Evolutionary conservation across 2,888 invertebrate species (phyloP), one percentile per base, ranked within the genome.

Genomic region (Pocota personata): DNA sequence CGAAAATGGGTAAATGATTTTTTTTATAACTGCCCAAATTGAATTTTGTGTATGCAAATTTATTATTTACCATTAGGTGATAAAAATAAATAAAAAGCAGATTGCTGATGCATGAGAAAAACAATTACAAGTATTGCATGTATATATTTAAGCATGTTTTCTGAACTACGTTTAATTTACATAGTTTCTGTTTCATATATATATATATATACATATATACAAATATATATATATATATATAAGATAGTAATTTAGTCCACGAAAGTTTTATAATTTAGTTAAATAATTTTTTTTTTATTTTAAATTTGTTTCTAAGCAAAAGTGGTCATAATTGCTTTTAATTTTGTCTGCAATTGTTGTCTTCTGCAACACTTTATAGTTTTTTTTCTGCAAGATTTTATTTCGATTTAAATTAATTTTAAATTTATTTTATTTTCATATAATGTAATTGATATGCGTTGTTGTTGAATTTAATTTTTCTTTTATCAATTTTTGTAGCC

Each of bases 371-470:
- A 62, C 6, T 30, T 2, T 19, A 46, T 19, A 27, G 64, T 16
- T 55, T 21, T 55, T n/a, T 32, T 14, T 37, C 52, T 19, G 52
- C 35, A 21, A 50, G 16, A 67, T 52, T 27, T 69, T 24, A 16
- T 43, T 16, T 69, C 8, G 16, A 43, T 64, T 30, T 21, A 46
- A 21, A 10, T 16, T 55, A 8, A n/a, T 30, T 50, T 32, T 24
- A 46, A 16, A 7, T 24, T 24, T 67, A 3, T 24, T 71, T 72
- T 50, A n/a, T 24, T 35, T 69, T 55, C 57, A 62, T 40, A 5
- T 43, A 46, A 55, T 67, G 40, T 69, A 69, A 55, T 69, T 84
- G 84, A 84, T 84, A 84, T 84, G 84, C 80, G 64, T 84, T 75
- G 64, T 84, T 75, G 16, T 84, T 80, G 48, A 35, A 27, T 16